Evolutionary conservation across 2,113 vertebrate genomes (phyloP), one percentile per base, ranked within the genome.

Genomic region (Siniperca knerii): DNA sequence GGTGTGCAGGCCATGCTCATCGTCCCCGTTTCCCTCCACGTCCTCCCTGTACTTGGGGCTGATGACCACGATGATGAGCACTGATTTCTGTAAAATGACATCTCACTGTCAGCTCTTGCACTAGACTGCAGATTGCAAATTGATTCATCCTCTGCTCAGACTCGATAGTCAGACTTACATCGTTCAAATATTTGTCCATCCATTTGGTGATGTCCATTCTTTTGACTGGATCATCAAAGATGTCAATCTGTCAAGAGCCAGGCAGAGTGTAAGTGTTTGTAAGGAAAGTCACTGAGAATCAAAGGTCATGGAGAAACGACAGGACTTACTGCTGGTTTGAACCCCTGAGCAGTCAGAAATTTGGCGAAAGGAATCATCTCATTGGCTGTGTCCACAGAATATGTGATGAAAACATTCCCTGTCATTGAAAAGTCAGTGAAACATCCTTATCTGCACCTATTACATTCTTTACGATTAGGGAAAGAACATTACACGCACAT

Each of bases 1-100:
- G 65, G 98, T 98, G 96, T 99, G 98, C 92, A 99, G 96, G 76
- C 98, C 97, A 0, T 99, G 98, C 82, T 99, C 97, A 65, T 99
- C 97, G 15, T 95, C 95, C 82, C 96, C 96, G 4, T 95, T 93
- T 70, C 97, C 97, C 93, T 98, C 98, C 87, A 99, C 96, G 81
- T 98, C 98, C 86, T 95, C 93, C 95, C 97, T 98, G 95, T 99
- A 99, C 94, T 97, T 97, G 91, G 98, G 98, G 92, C 98, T 99
- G 96, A 99, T 98, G 89, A 97, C 97, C 93, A 99, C 96, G 72
- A 99, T 97, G 93, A 99, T 99, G 94, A 99, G 96, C 94, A 99
- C 96, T 0, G 97, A 98, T 94, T 97, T 98, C 98, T 99, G 95
- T 93, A 92, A 87, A 57, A 73, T 0, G 8, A 62, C 15, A 85